phyloP scores from a whole-genome alignment of 2,797 vertebrate species.

The Sebastes steindachneri region DNA sequence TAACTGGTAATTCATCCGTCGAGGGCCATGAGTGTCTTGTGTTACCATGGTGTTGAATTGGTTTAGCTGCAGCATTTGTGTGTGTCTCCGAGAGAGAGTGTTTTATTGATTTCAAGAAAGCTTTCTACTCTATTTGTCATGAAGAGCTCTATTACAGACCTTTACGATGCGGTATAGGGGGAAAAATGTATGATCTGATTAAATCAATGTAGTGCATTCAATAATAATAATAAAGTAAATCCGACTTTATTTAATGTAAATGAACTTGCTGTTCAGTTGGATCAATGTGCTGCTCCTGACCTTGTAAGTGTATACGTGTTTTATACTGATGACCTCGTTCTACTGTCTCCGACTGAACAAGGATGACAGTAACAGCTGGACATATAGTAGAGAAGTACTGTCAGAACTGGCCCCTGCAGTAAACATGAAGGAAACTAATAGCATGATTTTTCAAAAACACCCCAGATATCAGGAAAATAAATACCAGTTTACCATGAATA shows the following conservation, averaged over 20 bases:
- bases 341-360: not conserved
- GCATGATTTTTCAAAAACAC: not conserved
- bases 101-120: not conserved
- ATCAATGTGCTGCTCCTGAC: not conserved
- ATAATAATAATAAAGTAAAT: not conserved
- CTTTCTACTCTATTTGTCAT: not conserved
- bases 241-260: not conserved
- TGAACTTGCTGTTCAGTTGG: not conserved
- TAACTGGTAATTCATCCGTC: constrained; percentile 22
- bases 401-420: not conserved
- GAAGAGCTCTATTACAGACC: not conserved
- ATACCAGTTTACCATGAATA: not conserved
- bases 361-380: not conserved
- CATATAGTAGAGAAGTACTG: not conserved
- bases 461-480: not conserved
- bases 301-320: not conserved
- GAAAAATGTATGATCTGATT: not conserved
- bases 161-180: not conserved
- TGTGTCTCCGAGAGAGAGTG: not conserved
- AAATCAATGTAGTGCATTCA: not conserved
- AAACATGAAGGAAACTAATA: not conserved
- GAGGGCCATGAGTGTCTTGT: not conserved
- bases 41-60: not conserved
- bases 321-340: not conserved
- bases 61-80: not conserved